phyloP scores from a whole-genome alignment of 2,113 vertebrate species.

The Gila orcuttii region DNA sequence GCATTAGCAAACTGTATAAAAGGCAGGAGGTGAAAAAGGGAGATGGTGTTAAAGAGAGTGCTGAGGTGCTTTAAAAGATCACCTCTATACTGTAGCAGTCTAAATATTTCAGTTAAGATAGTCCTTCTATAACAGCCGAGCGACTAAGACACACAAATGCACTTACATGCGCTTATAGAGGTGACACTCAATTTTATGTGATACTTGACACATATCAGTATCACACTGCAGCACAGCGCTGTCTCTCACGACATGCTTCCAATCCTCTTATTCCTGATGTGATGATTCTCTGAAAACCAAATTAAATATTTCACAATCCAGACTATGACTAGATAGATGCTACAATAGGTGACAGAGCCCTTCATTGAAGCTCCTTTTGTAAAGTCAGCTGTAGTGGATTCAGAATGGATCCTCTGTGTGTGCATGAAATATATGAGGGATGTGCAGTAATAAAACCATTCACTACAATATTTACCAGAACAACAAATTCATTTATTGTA shows the following conservation, averaged over 20 bases:
- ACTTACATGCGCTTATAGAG: neutral
- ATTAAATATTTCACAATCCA: slow-evolving; percentile 32
- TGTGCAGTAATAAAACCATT: neutral
- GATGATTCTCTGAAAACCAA: slow-evolving; percentile 21
- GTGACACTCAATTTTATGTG: neutral
- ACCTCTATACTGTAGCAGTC: neutral
- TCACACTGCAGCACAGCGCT: neutral
- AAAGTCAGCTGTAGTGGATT: neutral
- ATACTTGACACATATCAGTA: slow-evolving; percentile 8
- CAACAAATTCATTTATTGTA: neutral
- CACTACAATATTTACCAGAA: neutral
- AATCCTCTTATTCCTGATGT: slow-evolving; percentile 37
- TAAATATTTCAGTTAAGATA: slow-evolving; percentile 32
- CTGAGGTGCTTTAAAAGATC: slow-evolving; percentile 30
- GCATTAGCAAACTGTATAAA: neutral
- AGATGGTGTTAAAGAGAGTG: neutral
- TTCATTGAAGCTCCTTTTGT: neutral
- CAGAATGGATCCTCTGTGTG: neutral
- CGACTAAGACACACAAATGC: slow-evolving; percentile 39
- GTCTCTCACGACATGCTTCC: neutral
- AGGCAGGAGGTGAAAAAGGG: neutral
- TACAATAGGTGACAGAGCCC: neutral
- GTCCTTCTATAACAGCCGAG: neutral
- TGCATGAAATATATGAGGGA: neutral
- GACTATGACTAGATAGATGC: neutral